Evolutionary conservation across 2,888 invertebrate genomes (phyloP).

Genomic region (Chaetogeoica ovagalla): DNA sequence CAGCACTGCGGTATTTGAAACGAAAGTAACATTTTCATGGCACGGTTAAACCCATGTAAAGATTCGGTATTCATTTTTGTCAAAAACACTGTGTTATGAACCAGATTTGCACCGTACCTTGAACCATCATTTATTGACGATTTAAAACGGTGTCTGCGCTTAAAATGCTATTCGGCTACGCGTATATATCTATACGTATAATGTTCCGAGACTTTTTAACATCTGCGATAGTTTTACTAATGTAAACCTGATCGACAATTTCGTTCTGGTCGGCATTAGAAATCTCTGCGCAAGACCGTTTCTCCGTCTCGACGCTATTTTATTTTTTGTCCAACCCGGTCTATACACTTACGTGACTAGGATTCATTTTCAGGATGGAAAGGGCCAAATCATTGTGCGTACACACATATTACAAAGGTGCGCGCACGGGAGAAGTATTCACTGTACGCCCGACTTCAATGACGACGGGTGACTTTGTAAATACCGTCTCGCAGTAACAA

Average conservation of each 20-base stretch:
- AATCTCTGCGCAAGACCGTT: conserved; percentile 8
- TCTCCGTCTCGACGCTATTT: not conserved
- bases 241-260: conserved; percentile 20
- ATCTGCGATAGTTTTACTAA: conserved; percentile 13
- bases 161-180: no score
- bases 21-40: no score
- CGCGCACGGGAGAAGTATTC: not conserved
- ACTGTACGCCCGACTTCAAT: not conserved
- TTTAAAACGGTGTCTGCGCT: no score
- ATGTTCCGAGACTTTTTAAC: not conserved
- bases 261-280: no score
- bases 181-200: not conserved
- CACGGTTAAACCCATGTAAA: no score
- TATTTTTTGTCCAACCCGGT: conserved; percentile 14
- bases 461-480: conserved; percentile 21
- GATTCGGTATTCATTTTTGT: no score
- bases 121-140: no score
- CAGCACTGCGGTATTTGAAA: no score
- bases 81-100: no score
- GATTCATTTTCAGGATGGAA: conserved; percentile 18
- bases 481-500: no score
- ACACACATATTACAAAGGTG: not conserved
- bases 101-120: no score
- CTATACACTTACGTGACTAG: conserved; percentile 30
- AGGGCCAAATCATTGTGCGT: not conserved